Evolutionary conservation across 2,113 vertebrate genomes (phyloP).

Genomic region (Antennarius striatus): DNA sequence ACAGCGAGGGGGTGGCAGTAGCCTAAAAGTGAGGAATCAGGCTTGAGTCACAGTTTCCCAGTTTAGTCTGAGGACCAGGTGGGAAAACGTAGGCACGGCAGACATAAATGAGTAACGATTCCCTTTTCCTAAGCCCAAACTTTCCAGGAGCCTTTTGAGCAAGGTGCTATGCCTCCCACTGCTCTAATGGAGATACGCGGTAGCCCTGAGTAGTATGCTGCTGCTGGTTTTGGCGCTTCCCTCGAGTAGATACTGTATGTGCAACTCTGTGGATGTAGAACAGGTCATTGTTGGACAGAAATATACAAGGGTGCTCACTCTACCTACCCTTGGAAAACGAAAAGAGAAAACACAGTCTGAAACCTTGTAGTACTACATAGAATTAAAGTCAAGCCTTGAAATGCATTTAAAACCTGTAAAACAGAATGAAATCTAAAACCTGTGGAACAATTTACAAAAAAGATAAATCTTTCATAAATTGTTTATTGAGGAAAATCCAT

Average conservation of each 20-base stretch:
- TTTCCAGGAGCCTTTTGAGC: slow-evolving; percentile 61
- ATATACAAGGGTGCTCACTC: slow-evolving; percentile 25
- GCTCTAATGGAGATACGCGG: slow-evolving; percentile 46
- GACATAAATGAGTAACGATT: slow-evolving; percentile 62
- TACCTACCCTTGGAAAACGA: slow-evolving; percentile 37
- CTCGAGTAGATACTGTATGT: slow-evolving; percentile 56
- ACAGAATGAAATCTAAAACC: slow-evolving; percentile 14
- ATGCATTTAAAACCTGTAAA: slow-evolving; percentile 36
- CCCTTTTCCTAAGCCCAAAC: slow-evolving; percentile 48
- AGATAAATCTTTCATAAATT: background rate
- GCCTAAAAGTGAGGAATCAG: slow-evolving; percentile 41
- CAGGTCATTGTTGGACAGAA: slow-evolving; percentile 39
- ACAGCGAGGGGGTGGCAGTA: slow-evolving; percentile 37
- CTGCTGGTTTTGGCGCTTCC: slow-evolving; percentile 54
- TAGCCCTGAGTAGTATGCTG: slow-evolving; percentile 33
- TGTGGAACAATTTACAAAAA: background rate
- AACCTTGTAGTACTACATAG: slow-evolving; percentile 3
- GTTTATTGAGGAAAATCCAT: background rate
- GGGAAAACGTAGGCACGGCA: slow-evolving; percentile 57
- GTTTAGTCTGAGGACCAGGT: slow-evolving; percentile 64
- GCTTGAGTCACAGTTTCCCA: slow-evolving; percentile 58
- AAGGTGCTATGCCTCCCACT: slow-evolving; percentile 54
- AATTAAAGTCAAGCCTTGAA: slow-evolving; percentile 32
- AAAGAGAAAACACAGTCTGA: slow-evolving; percentile 30
- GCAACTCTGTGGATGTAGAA: slow-evolving; percentile 63